Evolutionary conservation across 2,113 vertebrate genomes (phyloP).

Genomic region (Morone saxatilis): DNA sequence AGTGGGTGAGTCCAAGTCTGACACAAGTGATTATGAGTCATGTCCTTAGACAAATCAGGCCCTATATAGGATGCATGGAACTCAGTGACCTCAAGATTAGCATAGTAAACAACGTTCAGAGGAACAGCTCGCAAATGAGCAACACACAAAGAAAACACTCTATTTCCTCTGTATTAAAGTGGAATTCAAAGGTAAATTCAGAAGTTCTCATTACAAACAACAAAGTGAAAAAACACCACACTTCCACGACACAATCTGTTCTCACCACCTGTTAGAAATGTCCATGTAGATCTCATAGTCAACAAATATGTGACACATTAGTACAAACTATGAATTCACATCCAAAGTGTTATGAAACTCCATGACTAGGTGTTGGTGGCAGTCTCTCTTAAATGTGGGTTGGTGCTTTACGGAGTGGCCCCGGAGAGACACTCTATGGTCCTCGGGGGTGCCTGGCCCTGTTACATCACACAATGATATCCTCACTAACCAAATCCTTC

Average conservation of each 20-base stretch:
- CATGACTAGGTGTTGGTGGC: background rate
- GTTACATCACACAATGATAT: conserved; percentile 65
- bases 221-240: background rate
- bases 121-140: background rate
- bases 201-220: background rate
- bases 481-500: conserved; percentile 52
- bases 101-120: background rate
- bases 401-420: conserved; percentile 12
- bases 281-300: background rate
- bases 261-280: background rate
- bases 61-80: background rate
- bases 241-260: background rate
- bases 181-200: background rate
- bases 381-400: background rate
- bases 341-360: background rate
- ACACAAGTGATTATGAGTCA: no score
- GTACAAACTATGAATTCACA: background rate
- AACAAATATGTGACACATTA: background rate
- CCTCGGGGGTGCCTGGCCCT: conserved; percentile 35
- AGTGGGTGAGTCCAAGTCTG: background rate
- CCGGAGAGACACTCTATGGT: conserved; percentile 14
- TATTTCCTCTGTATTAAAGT: background rate
- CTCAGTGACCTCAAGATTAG: background rate
- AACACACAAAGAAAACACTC: background rate
- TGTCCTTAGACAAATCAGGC: background rate